Evolutionary conservation across 2,888 invertebrate genomes (phyloP), one percentile per base, ranked within the genome.

Genomic region (Deilephila elpenor): DNA sequence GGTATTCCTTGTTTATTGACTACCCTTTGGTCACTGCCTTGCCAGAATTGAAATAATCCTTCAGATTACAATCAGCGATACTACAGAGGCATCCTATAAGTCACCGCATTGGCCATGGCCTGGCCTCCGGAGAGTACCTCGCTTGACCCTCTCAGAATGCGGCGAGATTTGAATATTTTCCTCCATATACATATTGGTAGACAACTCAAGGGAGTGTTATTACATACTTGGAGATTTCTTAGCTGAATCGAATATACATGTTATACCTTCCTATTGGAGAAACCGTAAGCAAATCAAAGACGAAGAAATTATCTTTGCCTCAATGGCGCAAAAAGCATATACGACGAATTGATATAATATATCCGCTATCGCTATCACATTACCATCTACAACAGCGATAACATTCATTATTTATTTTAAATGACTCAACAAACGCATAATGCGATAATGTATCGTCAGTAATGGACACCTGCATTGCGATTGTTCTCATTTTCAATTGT

Each of bases 121-220:
- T 29, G 51, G 67, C 67, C 67, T 67, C 17, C 51, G 51, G 51
- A 67, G 17, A 51, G 14, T 25, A 67, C 51, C 17, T 67, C 44
- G 51, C 51, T 60, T 67, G 67, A 67, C 67, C 67, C 67, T 17
- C 51, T 17, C 1, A 14, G 6, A 1, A 44, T 20, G 37, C 11
- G 11, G 20, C 29, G 29, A 60, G 11, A 44, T 64, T 64, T 44
- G 37, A 64, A 51, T 67, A 67, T 67, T 67, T 67, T 67, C 67
- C 67, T 67, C 44, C 20, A 25, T 37, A 34, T 61, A 29, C 29
- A 19, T 62, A n/a, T 34, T n/a, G n/a, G 32, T n/a, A 34, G 37
- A n/a, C 62, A 37, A 62, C 14, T 1, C 25, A 25, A 60, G 5
- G 29, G 3, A 29, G 11, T 17, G n/a, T 6, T 59, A 4, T 5